A percentile compares a stretch with the other conserved stretches of the same genome.
These are phyloP conservation scores for Pyrrhura leucotis DNA, from an alignment of 2,797 vertebrate species.

Conservation along the genomic window DNA sequence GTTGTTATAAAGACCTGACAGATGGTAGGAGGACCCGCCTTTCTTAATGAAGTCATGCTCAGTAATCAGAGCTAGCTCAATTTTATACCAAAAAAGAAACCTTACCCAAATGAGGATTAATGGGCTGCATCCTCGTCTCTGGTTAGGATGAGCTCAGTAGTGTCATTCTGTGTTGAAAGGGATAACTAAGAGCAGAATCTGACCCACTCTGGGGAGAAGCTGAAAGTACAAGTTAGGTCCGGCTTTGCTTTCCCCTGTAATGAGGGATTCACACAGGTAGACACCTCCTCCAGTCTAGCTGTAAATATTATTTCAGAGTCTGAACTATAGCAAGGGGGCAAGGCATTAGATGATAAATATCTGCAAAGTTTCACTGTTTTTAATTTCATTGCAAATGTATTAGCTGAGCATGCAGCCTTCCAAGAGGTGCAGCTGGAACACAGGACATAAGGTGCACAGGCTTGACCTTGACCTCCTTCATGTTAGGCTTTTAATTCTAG, in stretches of 20 bases:
- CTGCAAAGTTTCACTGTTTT: neutral
- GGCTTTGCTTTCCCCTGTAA: neutral
- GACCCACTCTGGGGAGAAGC: neutral
- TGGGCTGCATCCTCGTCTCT: neutral
- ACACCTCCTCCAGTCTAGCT: neutral
- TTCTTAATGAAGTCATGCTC: conserved; percentile 55
- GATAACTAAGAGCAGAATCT: neutral
- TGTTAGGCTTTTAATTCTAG: neutral
- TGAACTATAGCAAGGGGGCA: neutral
- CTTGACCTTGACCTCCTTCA: neutral
- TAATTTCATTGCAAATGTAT: neutral
- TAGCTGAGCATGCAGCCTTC: neutral
- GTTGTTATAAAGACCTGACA: conserved; percentile 43
- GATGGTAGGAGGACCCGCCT: conserved; percentile 37
- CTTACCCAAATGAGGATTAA: neutral
- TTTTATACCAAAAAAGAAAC: conserved; percentile 20
- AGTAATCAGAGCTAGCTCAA: conserved; percentile 22
- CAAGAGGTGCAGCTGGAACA: neutral
- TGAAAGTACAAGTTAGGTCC: neutral
- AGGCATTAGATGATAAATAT: neutral
- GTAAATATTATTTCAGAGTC: neutral
- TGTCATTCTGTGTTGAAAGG: neutral
- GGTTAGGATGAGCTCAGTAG: neutral
- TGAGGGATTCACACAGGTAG: neutral
- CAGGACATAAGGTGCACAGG: neutral